Evolutionary conservation across 2,888 invertebrate genomes (phyloP).

Genomic region (Syrista parreyssii): DNA sequence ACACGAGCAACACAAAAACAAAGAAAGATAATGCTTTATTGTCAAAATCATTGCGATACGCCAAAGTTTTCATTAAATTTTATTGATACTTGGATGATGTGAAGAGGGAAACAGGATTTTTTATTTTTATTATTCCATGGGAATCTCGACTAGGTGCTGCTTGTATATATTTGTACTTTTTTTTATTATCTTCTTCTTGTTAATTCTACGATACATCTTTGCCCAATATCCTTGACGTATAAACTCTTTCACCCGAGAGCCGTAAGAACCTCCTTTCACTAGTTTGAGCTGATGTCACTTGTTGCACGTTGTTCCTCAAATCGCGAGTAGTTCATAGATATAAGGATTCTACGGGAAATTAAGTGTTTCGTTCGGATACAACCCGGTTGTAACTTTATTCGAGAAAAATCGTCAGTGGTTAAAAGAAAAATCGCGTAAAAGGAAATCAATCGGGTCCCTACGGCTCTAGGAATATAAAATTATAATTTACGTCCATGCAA

Average conservation of each 20-base stretch:
- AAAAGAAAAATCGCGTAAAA: background rate
- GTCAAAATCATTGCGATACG: conserved; percentile 38
- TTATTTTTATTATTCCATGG: conserved; percentile 46
- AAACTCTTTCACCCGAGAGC: conserved; percentile 42
- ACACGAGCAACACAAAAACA: conserved; percentile 44
- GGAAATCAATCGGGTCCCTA: conserved; percentile 36
- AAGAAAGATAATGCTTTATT: conserved; percentile 47
- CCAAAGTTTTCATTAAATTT: conserved; percentile 45
- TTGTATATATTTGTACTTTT: conserved; percentile 33
- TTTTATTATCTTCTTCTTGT: conserved; percentile 42
- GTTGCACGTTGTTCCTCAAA: background rate
- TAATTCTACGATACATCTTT: conserved; percentile 51
- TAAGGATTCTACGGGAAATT: background rate
- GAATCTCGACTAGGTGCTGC: conserved; percentile 57
- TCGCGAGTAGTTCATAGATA: background rate
- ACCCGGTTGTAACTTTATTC: background rate
- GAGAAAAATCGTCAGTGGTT: background rate
- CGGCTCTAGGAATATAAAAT: conserved; percentile 37
- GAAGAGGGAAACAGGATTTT: conserved; percentile 55
- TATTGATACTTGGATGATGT: conserved; percentile 52
- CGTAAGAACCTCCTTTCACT: conserved; percentile 39
- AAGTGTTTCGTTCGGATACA: background rate
- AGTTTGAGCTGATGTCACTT: background rate
- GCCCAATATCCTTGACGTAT: conserved; percentile 47
- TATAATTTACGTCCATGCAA: conserved; percentile 26